These are phyloP conservation scores for Ataeniobius toweri DNA, from an alignment of 2,797 vertebrate genomes.

Conservation along the genomic window DNA sequence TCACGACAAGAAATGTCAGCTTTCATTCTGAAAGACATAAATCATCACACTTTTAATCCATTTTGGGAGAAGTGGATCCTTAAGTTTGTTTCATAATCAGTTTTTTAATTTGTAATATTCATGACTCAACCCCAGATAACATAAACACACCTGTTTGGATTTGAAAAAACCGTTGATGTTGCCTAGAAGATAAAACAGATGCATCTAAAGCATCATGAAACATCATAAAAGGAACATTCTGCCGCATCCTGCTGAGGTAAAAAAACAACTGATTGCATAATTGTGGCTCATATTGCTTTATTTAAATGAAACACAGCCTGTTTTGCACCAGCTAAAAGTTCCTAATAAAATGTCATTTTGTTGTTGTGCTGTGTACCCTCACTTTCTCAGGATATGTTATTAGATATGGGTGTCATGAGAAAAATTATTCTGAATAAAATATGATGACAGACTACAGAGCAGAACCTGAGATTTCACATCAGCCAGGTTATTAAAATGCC, in stretches of 20 bases:
- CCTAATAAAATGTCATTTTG: neutral
- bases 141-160: neutral
- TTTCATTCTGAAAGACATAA: neutral
- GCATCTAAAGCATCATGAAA: neutral
- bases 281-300: neutral
- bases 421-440: neutral
- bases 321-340: neutral
- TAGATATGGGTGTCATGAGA: neutral
- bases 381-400: neutral
- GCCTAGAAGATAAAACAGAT: conserved; percentile 4
- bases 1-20: conserved; percentile 13
- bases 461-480: too few relatives aligned
- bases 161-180: neutral
- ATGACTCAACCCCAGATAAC: conserved; percentile 5
- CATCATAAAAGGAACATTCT: neutral
- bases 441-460: neutral
- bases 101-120: conserved; percentile 19
- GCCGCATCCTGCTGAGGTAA: neutral
- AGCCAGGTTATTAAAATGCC: too few relatives aligned
- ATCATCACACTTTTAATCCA: conserved; percentile 2
- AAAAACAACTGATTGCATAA: conserved; percentile 1
- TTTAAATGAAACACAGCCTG: neutral
- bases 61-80: neutral
- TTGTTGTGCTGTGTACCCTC: neutral
- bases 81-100: conserved; percentile 23